Evolutionary conservation across 2,797 vertebrate genomes (phyloP), one percentile per base, ranked within the genome.

Genomic region (Orientallactaga sibirica): DNA sequence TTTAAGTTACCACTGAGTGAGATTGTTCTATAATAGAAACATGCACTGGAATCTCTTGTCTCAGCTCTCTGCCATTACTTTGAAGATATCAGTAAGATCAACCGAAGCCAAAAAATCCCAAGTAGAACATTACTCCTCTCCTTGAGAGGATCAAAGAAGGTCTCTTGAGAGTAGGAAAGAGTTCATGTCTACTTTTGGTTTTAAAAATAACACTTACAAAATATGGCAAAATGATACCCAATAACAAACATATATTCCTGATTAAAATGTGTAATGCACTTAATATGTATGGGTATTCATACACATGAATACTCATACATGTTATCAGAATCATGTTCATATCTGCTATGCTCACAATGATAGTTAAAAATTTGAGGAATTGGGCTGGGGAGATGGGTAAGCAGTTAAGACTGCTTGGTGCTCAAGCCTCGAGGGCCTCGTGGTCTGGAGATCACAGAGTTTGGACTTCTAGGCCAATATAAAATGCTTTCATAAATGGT

Each of bases 151-250:
- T 86, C n/a, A 87, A 66, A 68, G 58, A 73, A 2, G 41, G 16
- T 43, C 4, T 27, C 58, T 78, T 83, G 7, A 29, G 37, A 29
- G 27, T 11, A 19, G 10, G 22, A 27, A 20, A 78, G 48, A n/a
- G 4, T 70, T 94, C 20, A 43, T 43, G 52, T 58, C 24, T 79
- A 82, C 5, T 22, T 89, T 86, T 92, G 75, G 78, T 43, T 78
- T 94, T 95, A 27, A 15, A 73, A 88, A 84, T 41, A 18, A 18
- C 10, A 66, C 70, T 62, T 61, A 81, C 64, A 68, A 95, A 92
- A 87, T 18, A 48, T 75, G 16, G 20, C 71, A 91, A 18, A 92
- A 68, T 4, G 41, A 71, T 64, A 33, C 29, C 12, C 7, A 89
- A 25, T n/a, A 85, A 37, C 6, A 90, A 55, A 48, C 25, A 67